phyloP scores from a whole-genome alignment of 53 echinoderm and acorn worm species.

The Antedon mediterranea region DNA sequence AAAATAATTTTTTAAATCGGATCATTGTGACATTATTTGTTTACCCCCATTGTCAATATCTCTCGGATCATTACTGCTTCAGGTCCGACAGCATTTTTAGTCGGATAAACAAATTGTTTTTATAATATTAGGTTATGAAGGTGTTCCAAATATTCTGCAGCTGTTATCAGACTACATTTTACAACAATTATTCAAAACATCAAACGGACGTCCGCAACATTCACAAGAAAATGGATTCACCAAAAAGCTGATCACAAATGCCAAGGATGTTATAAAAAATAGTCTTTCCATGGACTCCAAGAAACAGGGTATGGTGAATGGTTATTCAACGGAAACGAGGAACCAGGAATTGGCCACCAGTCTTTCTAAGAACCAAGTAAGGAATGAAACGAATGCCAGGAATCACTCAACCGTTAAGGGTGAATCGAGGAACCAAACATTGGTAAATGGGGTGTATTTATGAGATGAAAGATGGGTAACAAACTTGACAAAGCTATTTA shows the following conservation, averaged over 20 bases:
- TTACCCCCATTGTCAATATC: too few relatives aligned
- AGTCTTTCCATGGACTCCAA: background rate
- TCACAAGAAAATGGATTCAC: background rate
- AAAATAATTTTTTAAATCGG: too few relatives aligned
- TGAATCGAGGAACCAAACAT: background rate
- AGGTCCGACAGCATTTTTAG: too few relatives aligned
- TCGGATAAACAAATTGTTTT: too few relatives aligned
- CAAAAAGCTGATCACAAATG: background rate
- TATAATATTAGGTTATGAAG: conserved; percentile 54
- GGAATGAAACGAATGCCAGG: background rate
- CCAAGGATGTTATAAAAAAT: background rate
- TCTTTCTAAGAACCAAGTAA: background rate
- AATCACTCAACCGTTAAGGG: background rate
- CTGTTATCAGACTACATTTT: conserved; percentile 42
- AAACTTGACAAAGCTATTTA: too few relatives aligned
- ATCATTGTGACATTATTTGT: too few relatives aligned
- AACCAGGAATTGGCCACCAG: background rate
- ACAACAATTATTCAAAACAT: background rate
- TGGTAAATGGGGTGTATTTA: background rate
- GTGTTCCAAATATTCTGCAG: conserved; percentile 57
- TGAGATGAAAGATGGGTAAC: too few relatives aligned
- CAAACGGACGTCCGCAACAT: background rate
- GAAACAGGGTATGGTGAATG: background rate
- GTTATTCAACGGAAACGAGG: background rate
- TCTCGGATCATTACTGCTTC: too few relatives aligned